phyloP scores from a whole-genome alignment of 2,888 invertebrate species.

The Frankliniella fusca region DNA sequence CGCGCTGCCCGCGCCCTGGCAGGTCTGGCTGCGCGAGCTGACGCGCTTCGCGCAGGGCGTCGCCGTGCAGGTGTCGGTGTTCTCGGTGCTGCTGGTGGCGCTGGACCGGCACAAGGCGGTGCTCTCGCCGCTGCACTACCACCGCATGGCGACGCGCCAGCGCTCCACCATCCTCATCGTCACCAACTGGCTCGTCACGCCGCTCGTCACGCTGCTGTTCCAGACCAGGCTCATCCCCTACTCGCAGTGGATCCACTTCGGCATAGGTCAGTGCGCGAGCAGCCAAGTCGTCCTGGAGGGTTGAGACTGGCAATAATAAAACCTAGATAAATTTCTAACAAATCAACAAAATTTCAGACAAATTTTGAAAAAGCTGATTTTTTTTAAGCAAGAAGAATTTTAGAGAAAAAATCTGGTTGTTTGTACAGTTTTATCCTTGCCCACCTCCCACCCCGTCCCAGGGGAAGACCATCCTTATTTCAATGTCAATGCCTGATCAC shows the following conservation, averaged over 20 bases:
- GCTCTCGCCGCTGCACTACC: conserved; percentile 52
- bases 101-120: conserved; percentile 52
- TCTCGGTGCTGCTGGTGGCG: conserved; percentile 15
- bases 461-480: background rate
- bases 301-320: no score
- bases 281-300: background rate
- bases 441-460: background rate
- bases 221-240: background rate
- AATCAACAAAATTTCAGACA: no score
- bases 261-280: background rate
- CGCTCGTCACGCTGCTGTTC: background rate
- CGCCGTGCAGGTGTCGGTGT: conserved; percentile 41
- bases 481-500: background rate
- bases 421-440: background rate
- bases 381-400: no score
- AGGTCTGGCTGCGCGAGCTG: background rate
- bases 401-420: no score
- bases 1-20: no score
- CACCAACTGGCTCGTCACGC: background rate
- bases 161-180: conserved; percentile 38
- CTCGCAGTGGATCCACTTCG: conserved; percentile 17
- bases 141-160: conserved; percentile 50
- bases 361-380: no score
- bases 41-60: background rate
- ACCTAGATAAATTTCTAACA: no score